Percentiles rank a stretch among this genome's conserved stretches.
Evolutionary conservation across 1,140 invertebrate genomes (phyloP).

Genomic region (Pseudomyrmex sp.): DNA sequence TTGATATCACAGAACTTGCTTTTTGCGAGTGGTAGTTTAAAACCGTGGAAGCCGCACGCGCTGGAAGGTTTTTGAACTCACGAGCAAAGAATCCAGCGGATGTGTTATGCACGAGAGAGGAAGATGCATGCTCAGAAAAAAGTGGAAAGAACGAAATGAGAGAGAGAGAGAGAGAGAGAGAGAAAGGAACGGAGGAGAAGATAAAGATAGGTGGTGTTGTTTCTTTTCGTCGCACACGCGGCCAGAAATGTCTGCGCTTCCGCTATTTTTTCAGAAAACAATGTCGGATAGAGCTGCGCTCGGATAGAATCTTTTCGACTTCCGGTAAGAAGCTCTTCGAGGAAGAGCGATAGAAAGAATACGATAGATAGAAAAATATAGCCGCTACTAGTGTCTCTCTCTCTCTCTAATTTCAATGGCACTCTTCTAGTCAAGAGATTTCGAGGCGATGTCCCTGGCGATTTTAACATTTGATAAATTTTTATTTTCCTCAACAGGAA

Average conservation of each 20-base stretch:
- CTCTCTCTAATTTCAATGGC: conserved; percentile 33
- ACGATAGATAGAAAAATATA: conserved; percentile 54
- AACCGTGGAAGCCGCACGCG: conserved; percentile 64
- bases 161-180: conserved; percentile 4
- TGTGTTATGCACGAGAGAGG: conserved; percentile 62
- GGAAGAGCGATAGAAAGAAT: neutral
- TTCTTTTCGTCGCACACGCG: conserved; percentile 58
- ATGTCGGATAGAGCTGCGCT: conserved; percentile 21
- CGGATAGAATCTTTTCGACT: conserved; percentile 31
- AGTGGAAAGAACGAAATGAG: conserved; percentile 49
- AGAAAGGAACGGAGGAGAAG: conserved; percentile 19
- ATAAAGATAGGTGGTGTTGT: conserved; percentile 63
- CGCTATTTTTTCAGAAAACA: conserved; percentile 71
- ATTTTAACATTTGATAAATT: conserved; percentile 57
- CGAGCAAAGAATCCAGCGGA: conserved; percentile 62
- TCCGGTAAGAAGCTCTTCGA: conserved; percentile 43
- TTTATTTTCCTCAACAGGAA: conserved; percentile 27
- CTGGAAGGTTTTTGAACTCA: conserved; percentile 71
- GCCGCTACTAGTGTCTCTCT: conserved; percentile 40
- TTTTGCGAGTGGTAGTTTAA: conserved; percentile 47
- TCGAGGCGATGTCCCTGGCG: conserved; percentile 22
- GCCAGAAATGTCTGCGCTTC: conserved; percentile 53
- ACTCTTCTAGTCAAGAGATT: conserved; percentile 43
- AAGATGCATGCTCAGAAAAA: conserved; percentile 27
- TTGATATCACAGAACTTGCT: conserved; percentile 27